Evolutionary conservation across 2,888 invertebrate species (phyloP), one percentile per base, ranked within the genome.

Genomic region (Rotaria socialis): DNA sequence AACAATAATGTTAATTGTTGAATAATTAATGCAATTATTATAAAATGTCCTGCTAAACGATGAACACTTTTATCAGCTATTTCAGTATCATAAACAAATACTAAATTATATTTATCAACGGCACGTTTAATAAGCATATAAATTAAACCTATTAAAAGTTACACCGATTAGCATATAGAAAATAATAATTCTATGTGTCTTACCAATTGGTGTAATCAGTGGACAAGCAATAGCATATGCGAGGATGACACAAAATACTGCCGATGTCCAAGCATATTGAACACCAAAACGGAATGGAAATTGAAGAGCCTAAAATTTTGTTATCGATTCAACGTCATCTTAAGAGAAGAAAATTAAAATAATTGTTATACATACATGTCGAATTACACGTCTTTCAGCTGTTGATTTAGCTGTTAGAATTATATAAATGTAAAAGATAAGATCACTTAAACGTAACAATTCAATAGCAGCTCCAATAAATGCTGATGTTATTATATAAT

Each of bases 41-140:
- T 94, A 91, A 95, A 94, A 89, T 94, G 94, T 80, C 96, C 95
- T 14, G 96, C 96, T n/a, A 95, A 94, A 14, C 94, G 93, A 91
- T 96, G 96, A 87, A 96, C 95, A 89, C 94, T 93, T 43, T 90
- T 89, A 89, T 94, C 95, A 93, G 96, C 96, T 89, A 95, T 94
- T 56, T 93, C 93, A 1, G 96, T 95, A 47, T 95, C 95, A 90
- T 97, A 97, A 2, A 96, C 96, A 91, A 96, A 97, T 91, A 95
- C 97, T 88, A 97, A 93, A 92, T 97, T 97, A 90, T 97, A 96
- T 88, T 96, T 94, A 92, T 97, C 97, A 22, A 96, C 96, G 88
- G 95, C 93, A 91, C 97, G 96, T 91, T 97, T 97, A 84, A 97
- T 92, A 88, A 94, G 92, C 90, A 97, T 93, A 92, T 97, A 97